Evolutionary conservation across 2,113 vertebrate species (phyloP).

Genomic region (Callaeas wilsoni): DNA sequence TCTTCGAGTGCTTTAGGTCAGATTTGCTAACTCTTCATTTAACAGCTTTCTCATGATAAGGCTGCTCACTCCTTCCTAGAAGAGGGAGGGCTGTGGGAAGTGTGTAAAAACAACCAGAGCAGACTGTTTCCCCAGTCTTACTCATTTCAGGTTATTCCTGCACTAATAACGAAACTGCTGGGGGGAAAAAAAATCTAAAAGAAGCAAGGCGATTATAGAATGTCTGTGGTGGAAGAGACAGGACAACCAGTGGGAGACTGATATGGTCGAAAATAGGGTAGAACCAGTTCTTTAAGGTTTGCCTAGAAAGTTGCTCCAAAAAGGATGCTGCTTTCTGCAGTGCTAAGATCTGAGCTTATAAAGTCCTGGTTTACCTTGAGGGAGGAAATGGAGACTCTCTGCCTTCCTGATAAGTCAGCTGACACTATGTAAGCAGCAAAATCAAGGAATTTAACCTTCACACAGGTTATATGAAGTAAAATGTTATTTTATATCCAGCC

Average conservation of each 20-base stretch:
- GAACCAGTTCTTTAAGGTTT: background rate
- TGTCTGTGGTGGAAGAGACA: background rate
- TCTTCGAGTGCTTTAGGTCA: background rate
- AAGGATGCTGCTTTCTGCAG: background rate
- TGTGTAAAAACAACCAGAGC: background rate
- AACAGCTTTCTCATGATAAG: background rate
- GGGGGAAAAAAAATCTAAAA: background rate
- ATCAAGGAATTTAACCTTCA: background rate
- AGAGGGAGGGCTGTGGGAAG: background rate
- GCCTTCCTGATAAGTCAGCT: background rate
- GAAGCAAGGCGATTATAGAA: background rate
- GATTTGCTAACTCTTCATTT: background rate
- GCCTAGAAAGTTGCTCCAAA: background rate
- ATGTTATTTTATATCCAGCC: background rate
- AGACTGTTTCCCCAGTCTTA: background rate
- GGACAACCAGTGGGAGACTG: background rate
- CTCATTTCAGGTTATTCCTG: background rate
- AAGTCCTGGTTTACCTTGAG: background rate
- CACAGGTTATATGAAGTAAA: background rate
- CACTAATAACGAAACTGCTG: background rate
- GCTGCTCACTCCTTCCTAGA: background rate
- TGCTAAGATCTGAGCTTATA: background rate
- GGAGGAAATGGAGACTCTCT: background rate
- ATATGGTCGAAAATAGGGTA: background rate
- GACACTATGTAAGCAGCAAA: background rate